phyloP scores from a whole-genome alignment of 2,113 vertebrate genomes.

The Tetrao urogallus region DNA sequence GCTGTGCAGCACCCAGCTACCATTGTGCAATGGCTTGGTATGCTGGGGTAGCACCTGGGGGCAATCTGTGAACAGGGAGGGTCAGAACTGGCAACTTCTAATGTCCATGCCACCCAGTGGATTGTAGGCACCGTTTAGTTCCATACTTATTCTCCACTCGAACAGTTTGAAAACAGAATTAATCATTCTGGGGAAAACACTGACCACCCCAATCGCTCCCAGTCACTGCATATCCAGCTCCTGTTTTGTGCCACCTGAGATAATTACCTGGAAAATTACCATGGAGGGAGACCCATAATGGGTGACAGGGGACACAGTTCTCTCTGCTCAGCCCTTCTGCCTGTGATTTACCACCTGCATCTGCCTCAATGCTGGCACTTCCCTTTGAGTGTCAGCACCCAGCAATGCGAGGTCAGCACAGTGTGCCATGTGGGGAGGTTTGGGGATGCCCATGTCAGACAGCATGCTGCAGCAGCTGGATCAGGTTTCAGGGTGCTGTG shows the following conservation, averaged over 20 bases:
- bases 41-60: not conserved
- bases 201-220: fast-evolving
- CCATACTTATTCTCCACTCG: not conserved
- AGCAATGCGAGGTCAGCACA: fast-evolving
- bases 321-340: not conserved
- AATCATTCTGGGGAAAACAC: not conserved
- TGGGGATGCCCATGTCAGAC: not conserved
- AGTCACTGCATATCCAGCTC: not conserved
- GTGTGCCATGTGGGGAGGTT: not conserved
- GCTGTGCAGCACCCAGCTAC: not conserved
- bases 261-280: not conserved
- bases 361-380: not conserved
- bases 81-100: not conserved
- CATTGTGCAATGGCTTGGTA: not conserved
- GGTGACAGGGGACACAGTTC: fast-evolving
- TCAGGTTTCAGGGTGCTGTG: not conserved
- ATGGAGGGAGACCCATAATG: not conserved
- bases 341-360: not conserved
- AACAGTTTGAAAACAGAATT: not conserved
- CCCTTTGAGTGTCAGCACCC: not conserved
- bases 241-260: not conserved
- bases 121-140: not conserved
- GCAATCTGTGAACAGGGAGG: not conserved
- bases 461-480: fast-evolving
- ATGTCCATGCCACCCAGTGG: not conserved